Percentiles rank a stretch among this genome's conserved stretches.
These are phyloP conservation scores for Drosophila serrata DNA, from an alignment of 1,140 invertebrate genomes.

Conservation along the genomic window DNA sequence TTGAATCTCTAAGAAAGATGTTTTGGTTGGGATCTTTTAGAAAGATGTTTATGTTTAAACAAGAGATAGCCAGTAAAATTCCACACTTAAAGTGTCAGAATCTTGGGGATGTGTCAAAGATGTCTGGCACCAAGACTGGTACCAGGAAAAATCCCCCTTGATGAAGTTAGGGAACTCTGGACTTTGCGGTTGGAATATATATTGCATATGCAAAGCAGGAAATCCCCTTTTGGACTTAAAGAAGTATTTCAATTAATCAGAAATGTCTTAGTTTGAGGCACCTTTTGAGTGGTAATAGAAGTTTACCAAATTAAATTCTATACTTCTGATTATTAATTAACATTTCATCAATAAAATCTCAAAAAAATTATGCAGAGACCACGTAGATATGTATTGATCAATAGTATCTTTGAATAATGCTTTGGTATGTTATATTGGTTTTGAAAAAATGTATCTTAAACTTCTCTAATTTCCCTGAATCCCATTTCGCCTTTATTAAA, in stretches of 20 bases:
- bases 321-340: not conserved
- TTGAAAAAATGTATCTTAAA: not conserved
- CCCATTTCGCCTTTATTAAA: too few relatives aligned
- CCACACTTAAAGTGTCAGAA: not conserved
- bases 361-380: not conserved
- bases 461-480: not conserved
- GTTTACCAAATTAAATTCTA: not conserved
- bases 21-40: not conserved
- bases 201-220: not conserved
- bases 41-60: not conserved
- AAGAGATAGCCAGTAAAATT: not conserved
- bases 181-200: constrained; percentile 16
- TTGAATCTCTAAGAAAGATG: not conserved
- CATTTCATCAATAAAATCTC: not conserved
- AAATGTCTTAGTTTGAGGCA: not conserved
- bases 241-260: not conserved
- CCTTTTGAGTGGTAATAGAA: not conserved
- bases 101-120: constrained; percentile 1
- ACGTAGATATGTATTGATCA: not conserved
- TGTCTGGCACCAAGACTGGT: not conserved
- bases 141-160: constrained; percentile 13
- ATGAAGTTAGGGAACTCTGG: not conserved
- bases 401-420: not conserved
- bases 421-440: not conserved
- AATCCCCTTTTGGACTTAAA: constrained; percentile 1